These are phyloP conservation scores for Anoplolepis gracilipes DNA, from an alignment of 1,140 invertebrate species.

Conservation along the genomic window DNA sequence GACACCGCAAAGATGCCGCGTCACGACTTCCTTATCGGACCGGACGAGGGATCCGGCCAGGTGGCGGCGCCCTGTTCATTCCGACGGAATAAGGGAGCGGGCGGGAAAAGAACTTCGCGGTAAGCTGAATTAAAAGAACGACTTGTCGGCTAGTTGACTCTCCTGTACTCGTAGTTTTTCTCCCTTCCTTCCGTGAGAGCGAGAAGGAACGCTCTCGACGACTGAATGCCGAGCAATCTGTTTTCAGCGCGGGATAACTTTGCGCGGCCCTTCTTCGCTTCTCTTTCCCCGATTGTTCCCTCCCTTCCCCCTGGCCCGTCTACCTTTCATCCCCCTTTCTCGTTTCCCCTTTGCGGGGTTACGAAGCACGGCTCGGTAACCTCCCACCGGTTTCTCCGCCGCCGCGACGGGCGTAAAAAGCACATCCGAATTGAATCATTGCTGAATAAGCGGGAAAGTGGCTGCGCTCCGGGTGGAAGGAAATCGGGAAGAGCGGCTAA, in stretches of 20 bases:
- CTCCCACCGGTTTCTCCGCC: conserved; percentile 75
- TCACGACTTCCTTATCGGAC: conserved; percentile 63
- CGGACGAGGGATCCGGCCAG: conserved; percentile 57
- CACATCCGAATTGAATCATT: conserved; percentile 87
- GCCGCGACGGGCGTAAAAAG: conserved; percentile 83
- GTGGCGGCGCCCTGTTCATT: conserved; percentile 31
- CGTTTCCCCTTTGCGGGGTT: conserved; percentile 75
- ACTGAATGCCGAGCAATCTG: conserved; percentile 81
- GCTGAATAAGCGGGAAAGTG: conserved; percentile 86
- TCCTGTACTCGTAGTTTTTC: conserved; percentile 66
- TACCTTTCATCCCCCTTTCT: conserved; percentile 50
- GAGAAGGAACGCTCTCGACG: conserved; percentile 1
- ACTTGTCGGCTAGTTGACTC: conserved; percentile 84
- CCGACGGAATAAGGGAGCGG: background rate
- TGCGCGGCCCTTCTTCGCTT: conserved; percentile 66
- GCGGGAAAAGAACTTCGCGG: conserved; percentile 69
- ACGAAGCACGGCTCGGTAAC: conserved; percentile 77
- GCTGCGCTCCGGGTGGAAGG: conserved; percentile 73
- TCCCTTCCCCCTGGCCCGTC: conserved; percentile 1
- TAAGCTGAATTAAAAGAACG: conserved; percentile 83
- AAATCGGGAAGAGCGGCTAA: conserved; percentile 64
- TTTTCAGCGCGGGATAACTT: conserved; percentile 81
- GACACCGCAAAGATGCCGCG: conserved; percentile 58
- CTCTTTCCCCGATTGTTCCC: conserved; percentile 1
- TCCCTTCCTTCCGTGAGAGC: conserved; percentile 56